These are phyloP conservation scores for Benitochromis conjunctus DNA, from an alignment of 2,113 vertebrate genomes.

Conservation along the genomic window DNA sequence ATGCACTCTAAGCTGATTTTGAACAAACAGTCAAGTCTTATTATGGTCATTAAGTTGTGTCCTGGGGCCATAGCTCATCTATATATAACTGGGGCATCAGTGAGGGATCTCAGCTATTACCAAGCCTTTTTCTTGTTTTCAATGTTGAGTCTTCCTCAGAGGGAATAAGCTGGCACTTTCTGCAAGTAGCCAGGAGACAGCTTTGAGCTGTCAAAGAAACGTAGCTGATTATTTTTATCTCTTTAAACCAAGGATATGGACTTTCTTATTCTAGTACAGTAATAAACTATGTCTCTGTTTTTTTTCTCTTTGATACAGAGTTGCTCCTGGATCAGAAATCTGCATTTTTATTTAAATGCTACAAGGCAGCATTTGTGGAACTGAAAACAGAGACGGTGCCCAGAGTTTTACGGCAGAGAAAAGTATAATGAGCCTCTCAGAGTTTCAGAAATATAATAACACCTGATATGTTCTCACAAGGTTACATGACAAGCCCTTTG, in stretches of 20 bases:
- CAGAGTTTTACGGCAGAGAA: background rate
- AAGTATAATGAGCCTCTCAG: slow-evolving; percentile 3
- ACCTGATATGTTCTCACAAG: background rate
- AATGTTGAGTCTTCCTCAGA: background rate
- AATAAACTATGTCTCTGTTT: background rate
- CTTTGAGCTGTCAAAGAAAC: background rate
- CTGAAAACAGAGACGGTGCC: background rate
- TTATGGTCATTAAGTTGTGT: slow-evolving; percentile 53
- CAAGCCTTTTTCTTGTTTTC: slow-evolving; percentile 10
- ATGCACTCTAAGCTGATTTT: slow-evolving; percentile 59
- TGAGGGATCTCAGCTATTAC: slow-evolving; percentile 50
- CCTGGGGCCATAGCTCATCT: slow-evolving; percentile 42
- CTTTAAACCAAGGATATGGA: background rate
- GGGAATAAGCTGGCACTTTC: background rate
- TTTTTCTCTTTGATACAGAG: background rate
- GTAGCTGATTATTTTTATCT: slow-evolving; percentile 8
- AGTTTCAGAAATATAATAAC: slow-evolving; percentile 3
- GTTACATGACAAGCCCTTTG: background rate
- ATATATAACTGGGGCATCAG: slow-evolving; percentile 45
- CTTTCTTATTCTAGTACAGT: background rate
- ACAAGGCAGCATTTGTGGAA: background rate
- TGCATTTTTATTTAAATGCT: background rate
- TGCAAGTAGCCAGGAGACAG: background rate
- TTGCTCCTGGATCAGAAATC: background rate
- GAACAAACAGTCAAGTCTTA: slow-evolving; percentile 48